Base-by-base conservation (phyloP, 2,797 vertebrate species). In the Stomatorhinus walkeri region DNA sequence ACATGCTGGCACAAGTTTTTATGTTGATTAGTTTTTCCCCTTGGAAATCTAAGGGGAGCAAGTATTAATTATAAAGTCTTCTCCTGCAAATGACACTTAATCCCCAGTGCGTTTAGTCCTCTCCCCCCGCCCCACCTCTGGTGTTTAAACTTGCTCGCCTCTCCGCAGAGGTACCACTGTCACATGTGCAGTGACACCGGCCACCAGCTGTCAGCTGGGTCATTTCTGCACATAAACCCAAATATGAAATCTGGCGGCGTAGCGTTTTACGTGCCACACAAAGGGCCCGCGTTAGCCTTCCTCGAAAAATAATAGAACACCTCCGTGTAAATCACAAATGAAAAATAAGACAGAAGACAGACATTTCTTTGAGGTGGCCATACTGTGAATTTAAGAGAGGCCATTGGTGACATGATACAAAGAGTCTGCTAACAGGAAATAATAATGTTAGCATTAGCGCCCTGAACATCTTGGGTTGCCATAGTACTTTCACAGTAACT, bases 61-160 rank as follows among this genome's bases (percentile, higher is more conserved):
- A 68, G 85, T 49, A 85, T 89, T 89, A 89, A 90, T 90, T 90
- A 90, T 85, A 90, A 89, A 81, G 72, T 46, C n/a, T 43, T 85
- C 54, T 72, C 87, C 87, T 64, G 61, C 76, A 89, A 89, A 89
- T 89, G 89, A 87, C 79, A 51, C 89, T 61, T 89, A 89, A 91
- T 91, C 89, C 89, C 87, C 56, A 19, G 68, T 43, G 85, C 88
- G 88, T 64, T 85, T 68, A 54, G 86, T 19, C 89, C 72, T 85
- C 86, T 90, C 72, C 87, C 51, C 43, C 64, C 61, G 28, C 43
- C 14, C 14, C 14, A 52, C 51, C 51, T 16, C 51, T 52, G 36
- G 89, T 90, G 89, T 89, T 88, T 87, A 14, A 89, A 90, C 90
- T 89, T 87, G 89, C 87, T 79, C 51, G 12, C 22, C 16, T 81